Evolutionary conservation across 2,888 invertebrate species (phyloP), one percentile per base, ranked within the genome.

Genomic region (Anarsia innoxiella): DNA sequence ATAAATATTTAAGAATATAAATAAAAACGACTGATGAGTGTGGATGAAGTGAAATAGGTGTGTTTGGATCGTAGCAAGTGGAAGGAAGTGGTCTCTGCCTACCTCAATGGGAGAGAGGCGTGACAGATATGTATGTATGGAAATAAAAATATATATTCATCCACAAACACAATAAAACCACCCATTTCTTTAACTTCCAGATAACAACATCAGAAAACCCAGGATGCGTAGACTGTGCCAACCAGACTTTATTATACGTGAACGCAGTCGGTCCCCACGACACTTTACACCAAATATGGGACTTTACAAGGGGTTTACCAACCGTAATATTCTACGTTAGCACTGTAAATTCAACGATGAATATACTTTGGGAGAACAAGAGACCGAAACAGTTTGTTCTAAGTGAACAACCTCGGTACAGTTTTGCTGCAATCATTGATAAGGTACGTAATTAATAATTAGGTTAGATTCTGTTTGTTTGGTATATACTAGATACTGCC

Each of bases 251-350:
- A 0, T 50, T 88, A 2, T 86, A 91, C 52, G 67, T 88, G 5
- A 68, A 72, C 53, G 89, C 90, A 0, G 82, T 77, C 12, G 88
- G 90, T 0, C 41, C 64, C 1, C 66, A 82, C 30, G 90, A 91
- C 60, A 85, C 86, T 0, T 60, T 91, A 1, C 91, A 91, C 56
- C 90, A 90, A 57, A 48, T 91, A 31, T 90, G 91, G 88, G 90
- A 90, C 65, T 90, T 91, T 49, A 82, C 86, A 2, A 38, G 53
- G 13, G 83, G 87, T 2, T 72, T 83, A 27, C 91, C 91, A 0
- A 86, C 88, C 1, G 54, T 91, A 14, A 65, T 90, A 10, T 66
- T 88, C 16, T 83, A 86, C 1, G 58, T 88, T 0, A 87, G 88
- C 0, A 60, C 73, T 0, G 46, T 67, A 0, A 73, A 85, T 37